Evolutionary conservation across 2,888 invertebrate species (phyloP).

Genomic region (Cataglyphis albicans): DNA sequence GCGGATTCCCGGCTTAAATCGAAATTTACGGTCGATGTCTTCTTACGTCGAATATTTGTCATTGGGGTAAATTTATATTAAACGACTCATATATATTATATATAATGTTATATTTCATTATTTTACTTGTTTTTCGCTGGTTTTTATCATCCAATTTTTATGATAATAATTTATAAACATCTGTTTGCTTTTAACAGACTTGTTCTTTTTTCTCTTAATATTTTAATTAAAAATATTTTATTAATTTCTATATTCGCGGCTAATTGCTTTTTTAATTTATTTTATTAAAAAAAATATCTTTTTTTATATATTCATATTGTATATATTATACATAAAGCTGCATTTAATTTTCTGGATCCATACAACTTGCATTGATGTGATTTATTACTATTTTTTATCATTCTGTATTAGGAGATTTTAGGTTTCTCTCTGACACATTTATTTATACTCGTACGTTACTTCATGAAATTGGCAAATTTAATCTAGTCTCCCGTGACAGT

Average conservation of each 20-base stretch:
- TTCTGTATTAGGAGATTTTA: not conserved
- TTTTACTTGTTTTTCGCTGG: not conserved
- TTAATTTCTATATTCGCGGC: not conserved
- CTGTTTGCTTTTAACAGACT: not conserved
- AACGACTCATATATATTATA: not conserved
- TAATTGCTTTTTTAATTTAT: not conserved
- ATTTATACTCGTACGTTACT: constrained; percentile 12
- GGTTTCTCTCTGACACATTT: not conserved
- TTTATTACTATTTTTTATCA: constrained; percentile 3
- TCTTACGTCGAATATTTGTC: not conserved
- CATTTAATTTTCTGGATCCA: constrained; percentile 1
- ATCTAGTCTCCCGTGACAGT: constrained; percentile 9
- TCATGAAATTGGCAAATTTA: constrained; percentile 21
- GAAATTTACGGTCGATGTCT: constrained; percentile 6
- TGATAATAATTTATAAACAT: not conserved
- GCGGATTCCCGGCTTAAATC: constrained; percentile 35
- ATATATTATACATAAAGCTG: not conserved
- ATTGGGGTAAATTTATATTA: not conserved
- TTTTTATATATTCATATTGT: not conserved
- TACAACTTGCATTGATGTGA: not conserved
- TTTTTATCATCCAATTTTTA: not conserved
- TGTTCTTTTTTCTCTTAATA: not conserved
- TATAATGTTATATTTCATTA: not conserved
- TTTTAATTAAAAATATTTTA: not conserved
- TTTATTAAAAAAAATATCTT: not conserved